These are phyloP conservation scores for Prochilodus magdalenae DNA, from an alignment of 2,113 vertebrate species.

Conservation along the genomic window DNA sequence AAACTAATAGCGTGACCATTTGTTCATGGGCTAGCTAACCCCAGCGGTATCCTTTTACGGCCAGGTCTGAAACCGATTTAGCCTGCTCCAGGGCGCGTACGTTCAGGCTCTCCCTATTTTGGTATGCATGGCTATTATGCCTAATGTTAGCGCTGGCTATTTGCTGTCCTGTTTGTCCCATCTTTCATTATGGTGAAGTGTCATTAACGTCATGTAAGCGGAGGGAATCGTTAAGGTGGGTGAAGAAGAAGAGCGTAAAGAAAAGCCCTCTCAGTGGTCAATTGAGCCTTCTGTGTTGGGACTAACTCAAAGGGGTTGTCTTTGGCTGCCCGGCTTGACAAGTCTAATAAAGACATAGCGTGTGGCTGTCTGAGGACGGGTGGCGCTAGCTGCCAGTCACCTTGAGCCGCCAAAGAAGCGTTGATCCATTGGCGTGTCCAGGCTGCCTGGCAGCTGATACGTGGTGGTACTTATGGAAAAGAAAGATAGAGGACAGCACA, in stretches of 20 bases:
- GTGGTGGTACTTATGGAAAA: conserved; percentile 18
- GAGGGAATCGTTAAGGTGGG: too few relatives aligned
- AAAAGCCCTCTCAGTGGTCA: too few relatives aligned
- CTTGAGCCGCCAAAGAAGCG: conserved; percentile 63
- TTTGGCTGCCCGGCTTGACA: conserved; percentile 74
- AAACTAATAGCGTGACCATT: conserved; percentile 38
- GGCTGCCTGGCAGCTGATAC: conserved; percentile 68
- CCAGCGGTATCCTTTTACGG: conserved; percentile 1
- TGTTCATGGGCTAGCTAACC: conserved; percentile 14
- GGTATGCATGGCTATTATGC: too few relatives aligned
- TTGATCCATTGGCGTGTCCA: conserved; percentile 72
- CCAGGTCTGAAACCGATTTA: background rate
- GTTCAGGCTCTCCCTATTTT: too few relatives aligned
- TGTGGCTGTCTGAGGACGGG: conserved; percentile 63
- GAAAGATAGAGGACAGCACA: conserved; percentile 53
- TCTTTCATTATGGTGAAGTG: too few relatives aligned
- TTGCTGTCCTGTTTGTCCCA: too few relatives aligned
- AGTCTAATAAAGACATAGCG: conserved; percentile 72
- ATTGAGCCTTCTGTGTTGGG: too few relatives aligned
- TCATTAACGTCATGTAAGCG: too few relatives aligned
- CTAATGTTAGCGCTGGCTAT: too few relatives aligned
- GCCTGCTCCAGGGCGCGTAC: background rate
- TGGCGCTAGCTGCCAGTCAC: conserved; percentile 67
- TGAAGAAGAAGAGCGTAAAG: too few relatives aligned
- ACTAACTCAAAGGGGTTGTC: too few relatives aligned